Percentiles rank a stretch among this genome's conserved stretches.
phyloP scores from a whole-genome alignment of 2,888 invertebrate genomes.

The Himalopsyche tibetana region DNA sequence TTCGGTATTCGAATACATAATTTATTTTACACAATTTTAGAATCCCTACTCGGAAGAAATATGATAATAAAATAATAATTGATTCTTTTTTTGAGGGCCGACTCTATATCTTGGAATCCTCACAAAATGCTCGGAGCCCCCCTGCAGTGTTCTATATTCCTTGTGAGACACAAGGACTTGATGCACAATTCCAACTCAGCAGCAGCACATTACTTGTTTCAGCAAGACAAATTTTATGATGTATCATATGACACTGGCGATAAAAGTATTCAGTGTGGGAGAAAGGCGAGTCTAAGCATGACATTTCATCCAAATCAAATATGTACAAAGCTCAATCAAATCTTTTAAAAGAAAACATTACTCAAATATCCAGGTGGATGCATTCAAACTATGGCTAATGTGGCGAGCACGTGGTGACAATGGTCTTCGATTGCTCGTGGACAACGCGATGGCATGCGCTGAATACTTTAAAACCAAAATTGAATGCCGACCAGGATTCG shows the following conservation, averaged over 20 bases:
- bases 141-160: conserved; percentile 85
- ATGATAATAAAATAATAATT: not conserved
- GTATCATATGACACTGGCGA: conserved; percentile 88
- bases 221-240: conserved; percentile 91
- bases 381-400: conserved; percentile 95
- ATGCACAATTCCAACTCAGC: conserved; percentile 83
- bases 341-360: not conserved
- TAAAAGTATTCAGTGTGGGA: conserved; percentile 94
- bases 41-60: too few relatives aligned
- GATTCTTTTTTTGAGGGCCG: conserved; percentile 74
- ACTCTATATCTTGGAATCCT: conserved; percentile 91
- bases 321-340: too few relatives aligned
- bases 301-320: too few relatives aligned
- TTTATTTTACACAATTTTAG: too few relatives aligned
- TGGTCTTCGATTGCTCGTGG: conserved; percentile 79
- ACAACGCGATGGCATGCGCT: conserved; percentile 81
- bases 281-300: conserved; percentile 79
- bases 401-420: conserved; percentile 88
- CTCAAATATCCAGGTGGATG: conserved; percentile 80
- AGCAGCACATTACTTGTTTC: conserved; percentile 86
- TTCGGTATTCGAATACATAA: too few relatives aligned
- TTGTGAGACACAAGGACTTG: conserved; percentile 79
- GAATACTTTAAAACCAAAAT: conserved; percentile 78
- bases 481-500: conserved; percentile 77
- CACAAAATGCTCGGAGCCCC: conserved; percentile 91